phyloP scores from a whole-genome alignment of 2,113 vertebrate species.

The Paralichthys olivaceus region DNA sequence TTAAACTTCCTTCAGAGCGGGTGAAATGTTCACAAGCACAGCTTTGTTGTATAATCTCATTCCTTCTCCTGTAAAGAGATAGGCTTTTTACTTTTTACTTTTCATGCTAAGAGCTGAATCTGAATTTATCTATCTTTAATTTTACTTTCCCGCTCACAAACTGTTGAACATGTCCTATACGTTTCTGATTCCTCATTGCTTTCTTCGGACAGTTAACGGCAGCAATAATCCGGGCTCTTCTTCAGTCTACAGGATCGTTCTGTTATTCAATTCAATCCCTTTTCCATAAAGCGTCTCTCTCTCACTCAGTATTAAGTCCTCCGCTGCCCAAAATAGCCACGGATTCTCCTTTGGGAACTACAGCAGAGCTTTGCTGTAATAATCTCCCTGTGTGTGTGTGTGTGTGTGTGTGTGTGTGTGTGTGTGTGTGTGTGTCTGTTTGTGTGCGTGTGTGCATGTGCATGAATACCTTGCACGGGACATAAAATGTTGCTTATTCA shows the following conservation, averaged over 20 bases:
- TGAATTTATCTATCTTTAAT: too few relatives aligned
- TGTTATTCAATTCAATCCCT: conserved; percentile 66
- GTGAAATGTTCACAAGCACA: neutral
- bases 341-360: conserved; percentile 60
- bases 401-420: conserved; percentile 5
- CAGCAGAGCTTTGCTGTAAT: conserved; percentile 47
- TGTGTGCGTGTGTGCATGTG: neutral
- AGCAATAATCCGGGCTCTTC: conserved; percentile 14
- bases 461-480: conserved; percentile 29
- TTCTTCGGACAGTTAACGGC: conserved; percentile 8
- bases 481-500: conserved; percentile 53
- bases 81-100: too few relatives aligned
- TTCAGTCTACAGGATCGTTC: conserved; percentile 11
- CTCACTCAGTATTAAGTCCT: conserved; percentile 57
- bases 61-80: too few relatives aligned
- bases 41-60: neutral
- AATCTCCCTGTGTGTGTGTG: conserved; percentile 21
- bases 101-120: too few relatives aligned
- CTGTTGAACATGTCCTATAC: neutral
- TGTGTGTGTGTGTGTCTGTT: neutral
- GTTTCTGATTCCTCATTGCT: neutral
- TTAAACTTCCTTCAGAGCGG: too few relatives aligned
- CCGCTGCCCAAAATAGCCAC: conserved; percentile 55
- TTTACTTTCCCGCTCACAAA: neutral
- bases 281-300: conserved; percentile 17